Conservation (phyloP, 2,888 invertebrate species). For the Kryphioiulus occultus region DNA sequence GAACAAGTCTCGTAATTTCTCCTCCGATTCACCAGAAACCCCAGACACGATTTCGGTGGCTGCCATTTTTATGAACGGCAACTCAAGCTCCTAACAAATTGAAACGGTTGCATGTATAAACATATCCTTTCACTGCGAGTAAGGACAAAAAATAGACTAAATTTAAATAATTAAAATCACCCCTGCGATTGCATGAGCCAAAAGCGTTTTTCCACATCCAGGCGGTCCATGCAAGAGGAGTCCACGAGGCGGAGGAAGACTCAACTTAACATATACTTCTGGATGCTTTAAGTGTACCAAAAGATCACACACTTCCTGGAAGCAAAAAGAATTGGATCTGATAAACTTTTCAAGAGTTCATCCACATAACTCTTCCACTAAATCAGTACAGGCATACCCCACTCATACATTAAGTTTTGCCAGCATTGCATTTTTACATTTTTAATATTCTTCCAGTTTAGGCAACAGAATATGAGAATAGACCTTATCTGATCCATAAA, state of each 20-base stretch:
- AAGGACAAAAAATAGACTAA: too few species aligned
- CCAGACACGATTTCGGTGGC: constrained; percentile 94
- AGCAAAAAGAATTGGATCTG: background rate
- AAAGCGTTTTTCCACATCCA: constrained; percentile 79
- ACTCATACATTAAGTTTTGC: too few species aligned
- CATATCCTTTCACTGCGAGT: too few species aligned
- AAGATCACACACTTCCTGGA: constrained; percentile 74
- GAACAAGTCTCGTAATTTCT: constrained; percentile 88
- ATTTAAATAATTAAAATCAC: constrained; percentile 53
- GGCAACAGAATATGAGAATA: too few species aligned
- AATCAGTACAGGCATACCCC: too few species aligned
- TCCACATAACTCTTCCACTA: too few species aligned
- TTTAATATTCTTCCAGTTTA: too few species aligned
- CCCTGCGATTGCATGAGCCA: constrained; percentile 66
- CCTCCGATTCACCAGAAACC: constrained; percentile 95
- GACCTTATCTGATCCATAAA: too few species aligned
- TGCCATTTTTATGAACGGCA: constrained; percentile 85
- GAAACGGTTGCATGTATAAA: too few species aligned
- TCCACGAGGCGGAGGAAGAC: constrained; percentile 87
- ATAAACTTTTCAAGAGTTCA: too few species aligned
- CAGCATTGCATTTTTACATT: constrained; percentile 76
- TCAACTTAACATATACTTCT: constrained; percentile 83
- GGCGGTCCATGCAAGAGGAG: constrained; percentile 95
- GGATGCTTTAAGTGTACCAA: constrained; percentile 88
- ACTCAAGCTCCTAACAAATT: constrained; percentile 73